Percentiles rank a stretch among this genome's conserved stretches.
phyloP scores from a whole-genome alignment of 2,113 vertebrate genomes.

The Nothobranchius furzeri region DNA sequence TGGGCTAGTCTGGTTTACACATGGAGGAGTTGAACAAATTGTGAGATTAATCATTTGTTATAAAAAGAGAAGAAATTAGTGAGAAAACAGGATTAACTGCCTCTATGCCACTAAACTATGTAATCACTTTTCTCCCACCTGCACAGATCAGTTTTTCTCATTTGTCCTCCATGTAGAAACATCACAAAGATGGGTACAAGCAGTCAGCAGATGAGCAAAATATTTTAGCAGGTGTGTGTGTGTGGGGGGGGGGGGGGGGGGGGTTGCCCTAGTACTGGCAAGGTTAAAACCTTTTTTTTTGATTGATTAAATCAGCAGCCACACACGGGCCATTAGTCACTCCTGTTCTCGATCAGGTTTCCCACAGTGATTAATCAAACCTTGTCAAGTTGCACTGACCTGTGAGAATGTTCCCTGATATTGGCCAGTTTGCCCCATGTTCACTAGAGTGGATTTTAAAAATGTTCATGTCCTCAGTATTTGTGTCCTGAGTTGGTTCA shows the following conservation, averaged over 20 bases:
- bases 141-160: not conserved
- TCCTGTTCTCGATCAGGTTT: constrained; percentile 63
- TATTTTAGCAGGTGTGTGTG: not conserved
- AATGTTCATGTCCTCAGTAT: constrained; percentile 18
- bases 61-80: constrained; percentile 25
- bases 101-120: constrained; percentile 1
- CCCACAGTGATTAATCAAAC: constrained; percentile 72
- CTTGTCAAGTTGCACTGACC: constrained; percentile 56
- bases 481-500: constrained; percentile 18
- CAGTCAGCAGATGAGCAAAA: not conserved
- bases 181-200: not conserved
- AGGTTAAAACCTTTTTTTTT: constrained; percentile 67
- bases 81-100: constrained; percentile 10
- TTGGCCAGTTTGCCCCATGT: constrained; percentile 39
- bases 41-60: constrained; percentile 8
- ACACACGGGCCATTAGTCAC: constrained; percentile 68
- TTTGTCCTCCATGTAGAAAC: not conserved
- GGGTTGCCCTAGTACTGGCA: constrained; percentile 42
- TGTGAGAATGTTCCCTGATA: constrained; percentile 43
- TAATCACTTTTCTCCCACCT: not conserved
- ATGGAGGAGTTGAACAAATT: constrained; percentile 16
- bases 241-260: not conserved
- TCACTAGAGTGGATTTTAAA: constrained; percentile 37
- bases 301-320: constrained; percentile 75
- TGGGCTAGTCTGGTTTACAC: constrained; percentile 15